phyloP scores from a whole-genome alignment of 2,113 vertebrate species.

The Lampris incognitus region DNA sequence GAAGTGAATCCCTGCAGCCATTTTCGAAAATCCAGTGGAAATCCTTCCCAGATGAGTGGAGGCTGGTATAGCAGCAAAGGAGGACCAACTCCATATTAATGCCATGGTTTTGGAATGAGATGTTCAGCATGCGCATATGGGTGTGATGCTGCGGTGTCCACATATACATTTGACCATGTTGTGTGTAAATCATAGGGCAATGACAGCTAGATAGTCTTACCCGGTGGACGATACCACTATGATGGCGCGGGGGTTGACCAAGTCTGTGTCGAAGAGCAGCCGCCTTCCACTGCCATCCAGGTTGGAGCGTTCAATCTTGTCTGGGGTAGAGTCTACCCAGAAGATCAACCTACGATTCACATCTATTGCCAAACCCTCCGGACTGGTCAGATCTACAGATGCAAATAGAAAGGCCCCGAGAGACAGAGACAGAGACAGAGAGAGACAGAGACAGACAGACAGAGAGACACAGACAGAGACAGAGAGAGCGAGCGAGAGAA shows the following conservation, averaged over 20 bases:
- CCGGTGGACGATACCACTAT: slow-evolving; percentile 90
- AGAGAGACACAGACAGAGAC: neutral
- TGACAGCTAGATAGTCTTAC: slow-evolving; percentile 72
- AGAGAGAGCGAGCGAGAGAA: neutral
- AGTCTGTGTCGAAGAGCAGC: slow-evolving; percentile 87
- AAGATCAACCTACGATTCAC: slow-evolving; percentile 87
- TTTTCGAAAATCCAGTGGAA: too few relatives aligned
- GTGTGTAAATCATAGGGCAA: too few relatives aligned
- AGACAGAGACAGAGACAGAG: neutral
- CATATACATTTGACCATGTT: too few relatives aligned
- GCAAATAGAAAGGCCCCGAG: neutral
- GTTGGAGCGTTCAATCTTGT: slow-evolving; percentile 88
- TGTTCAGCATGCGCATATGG: too few relatives aligned
- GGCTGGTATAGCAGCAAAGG: too few relatives aligned
- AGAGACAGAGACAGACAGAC: neutral
- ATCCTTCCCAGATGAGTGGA: too few relatives aligned
- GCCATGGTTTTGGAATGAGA: too few relatives aligned
- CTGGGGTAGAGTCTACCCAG: slow-evolving; percentile 94
- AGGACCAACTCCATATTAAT: too few relatives aligned
- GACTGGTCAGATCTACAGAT: slow-evolving; percentile 90
- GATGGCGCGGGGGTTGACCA: slow-evolving; percentile 96
- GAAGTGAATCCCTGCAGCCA: too few relatives aligned
- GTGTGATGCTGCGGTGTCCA: too few relatives aligned
- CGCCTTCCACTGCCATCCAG: slow-evolving; percentile 89
- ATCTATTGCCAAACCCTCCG: slow-evolving; percentile 93